These are phyloP conservation scores for Tuberolachnus salignus DNA, from an alignment of 2,888 invertebrate species.

Conservation along the genomic window DNA sequence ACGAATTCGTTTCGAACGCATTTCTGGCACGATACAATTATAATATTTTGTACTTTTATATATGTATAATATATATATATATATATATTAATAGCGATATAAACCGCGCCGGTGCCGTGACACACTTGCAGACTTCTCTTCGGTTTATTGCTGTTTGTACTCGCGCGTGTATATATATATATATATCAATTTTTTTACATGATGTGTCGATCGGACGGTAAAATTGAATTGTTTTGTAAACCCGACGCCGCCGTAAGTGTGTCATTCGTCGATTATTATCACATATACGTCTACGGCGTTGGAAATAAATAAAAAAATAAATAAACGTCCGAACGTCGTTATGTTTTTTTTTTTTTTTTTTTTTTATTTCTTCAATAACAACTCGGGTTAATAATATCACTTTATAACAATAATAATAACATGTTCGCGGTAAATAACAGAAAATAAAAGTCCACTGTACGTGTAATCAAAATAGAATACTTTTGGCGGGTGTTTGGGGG, in stretches of 20 bases:
- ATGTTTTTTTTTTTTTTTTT: too few species aligned
- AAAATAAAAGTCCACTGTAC: slow-evolving; percentile 13
- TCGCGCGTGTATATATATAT: neutral
- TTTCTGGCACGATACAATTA: neutral
- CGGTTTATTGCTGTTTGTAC: neutral
- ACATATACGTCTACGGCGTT: slow-evolving; percentile 11
- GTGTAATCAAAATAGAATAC: neutral
- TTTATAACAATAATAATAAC: slow-evolving; percentile 1
- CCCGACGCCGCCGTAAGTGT: slow-evolving; percentile 31
- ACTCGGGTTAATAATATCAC: slow-evolving; percentile 10
- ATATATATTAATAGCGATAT: neutral
- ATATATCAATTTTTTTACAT: neutral
- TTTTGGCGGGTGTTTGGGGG: too few species aligned
- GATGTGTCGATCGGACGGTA: neutral
- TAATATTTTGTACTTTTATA: too few species aligned
- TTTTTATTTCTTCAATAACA: slow-evolving; percentile 23
- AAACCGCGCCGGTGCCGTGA: neutral
- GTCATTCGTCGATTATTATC: slow-evolving; percentile 46
- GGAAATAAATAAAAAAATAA: slow-evolving; percentile 6
- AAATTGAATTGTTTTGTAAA: slow-evolving; percentile 49
- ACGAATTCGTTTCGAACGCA: neutral
- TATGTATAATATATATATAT: too few species aligned
- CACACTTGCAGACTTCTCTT: slow-evolving; percentile 42
- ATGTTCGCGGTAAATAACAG: neutral
- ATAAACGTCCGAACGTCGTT: slow-evolving; percentile 11